Evolutionary conservation across 2,113 vertebrate species (phyloP).

Genomic region (Pseudopodoces humilis): DNA sequence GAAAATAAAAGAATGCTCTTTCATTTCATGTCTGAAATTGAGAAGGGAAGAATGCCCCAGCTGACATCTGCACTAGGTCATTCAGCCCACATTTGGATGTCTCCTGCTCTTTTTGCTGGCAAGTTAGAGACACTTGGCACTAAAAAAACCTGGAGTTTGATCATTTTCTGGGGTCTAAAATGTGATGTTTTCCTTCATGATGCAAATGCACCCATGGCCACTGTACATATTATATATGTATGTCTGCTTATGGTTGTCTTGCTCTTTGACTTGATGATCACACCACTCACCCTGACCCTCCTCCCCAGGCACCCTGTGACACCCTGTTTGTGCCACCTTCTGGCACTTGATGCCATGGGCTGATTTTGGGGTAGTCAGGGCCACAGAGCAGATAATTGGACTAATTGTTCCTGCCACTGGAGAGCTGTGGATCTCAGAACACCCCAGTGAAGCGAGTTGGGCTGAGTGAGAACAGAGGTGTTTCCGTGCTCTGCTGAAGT

Average conservation of each 20-base stretch:
- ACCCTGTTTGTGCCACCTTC: background rate
- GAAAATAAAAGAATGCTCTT: background rate
- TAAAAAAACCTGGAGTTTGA: background rate
- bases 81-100: background rate
- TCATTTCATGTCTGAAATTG: background rate
- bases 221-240: background rate
- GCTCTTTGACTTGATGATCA: background rate
- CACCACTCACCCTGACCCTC: background rate
- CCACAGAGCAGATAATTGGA: background rate
- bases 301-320: background rate
- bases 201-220: background rate
- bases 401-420: background rate
- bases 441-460: background rate
- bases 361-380: background rate
- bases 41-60: background rate
- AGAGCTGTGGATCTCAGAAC: background rate
- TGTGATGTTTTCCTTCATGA: background rate
- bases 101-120: background rate
- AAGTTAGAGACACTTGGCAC: background rate
- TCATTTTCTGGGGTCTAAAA: background rate
- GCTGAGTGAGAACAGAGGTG: background rate
- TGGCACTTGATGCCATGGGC: accelerated
- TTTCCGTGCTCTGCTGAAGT: background rate
- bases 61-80: background rate
- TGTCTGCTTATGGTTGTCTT: background rate